These are phyloP conservation scores for Henicopernis longicauda DNA, from an alignment of 2,113 vertebrate species.

Conservation along the genomic window DNA sequence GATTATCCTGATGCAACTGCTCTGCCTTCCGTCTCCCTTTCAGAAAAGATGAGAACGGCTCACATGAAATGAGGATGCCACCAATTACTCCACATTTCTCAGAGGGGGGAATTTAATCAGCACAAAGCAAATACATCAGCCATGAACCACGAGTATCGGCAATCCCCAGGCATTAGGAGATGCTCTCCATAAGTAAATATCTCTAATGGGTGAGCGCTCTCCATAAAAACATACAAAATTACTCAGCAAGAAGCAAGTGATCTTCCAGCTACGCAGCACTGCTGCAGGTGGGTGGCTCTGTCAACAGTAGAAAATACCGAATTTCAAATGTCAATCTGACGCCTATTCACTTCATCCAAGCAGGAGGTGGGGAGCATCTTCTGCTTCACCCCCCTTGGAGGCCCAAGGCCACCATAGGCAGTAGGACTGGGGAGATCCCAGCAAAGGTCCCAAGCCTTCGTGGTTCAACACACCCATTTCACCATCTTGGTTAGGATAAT, in stretches of 20 bases:
- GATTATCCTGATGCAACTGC: neutral
- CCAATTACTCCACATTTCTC: neutral
- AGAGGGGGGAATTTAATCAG: neutral
- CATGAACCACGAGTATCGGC: fast-evolving
- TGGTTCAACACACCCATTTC: neutral
- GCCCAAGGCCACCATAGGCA: neutral
- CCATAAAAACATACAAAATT: neutral
- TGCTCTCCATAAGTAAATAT: neutral
- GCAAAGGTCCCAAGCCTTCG: neutral
- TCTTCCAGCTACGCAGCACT: neutral
- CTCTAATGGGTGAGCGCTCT: neutral
- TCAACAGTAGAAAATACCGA: neutral
- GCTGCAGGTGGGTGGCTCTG: neutral
- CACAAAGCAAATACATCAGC: neutral
- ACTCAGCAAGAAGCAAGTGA: neutral
- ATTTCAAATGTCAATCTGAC: neutral
- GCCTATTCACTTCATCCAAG: neutral
- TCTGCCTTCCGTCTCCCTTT: neutral
- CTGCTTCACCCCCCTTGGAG: neutral
- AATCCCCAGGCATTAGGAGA: neutral
- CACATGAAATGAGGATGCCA: neutral
- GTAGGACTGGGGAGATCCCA: neutral
- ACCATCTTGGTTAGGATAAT: fast-evolving
- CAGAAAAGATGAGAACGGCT: neutral
- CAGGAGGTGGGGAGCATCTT: neutral